Conservation (phyloP, 2,888 invertebrate species). For the Alloscopus bannaensis region DNA sequence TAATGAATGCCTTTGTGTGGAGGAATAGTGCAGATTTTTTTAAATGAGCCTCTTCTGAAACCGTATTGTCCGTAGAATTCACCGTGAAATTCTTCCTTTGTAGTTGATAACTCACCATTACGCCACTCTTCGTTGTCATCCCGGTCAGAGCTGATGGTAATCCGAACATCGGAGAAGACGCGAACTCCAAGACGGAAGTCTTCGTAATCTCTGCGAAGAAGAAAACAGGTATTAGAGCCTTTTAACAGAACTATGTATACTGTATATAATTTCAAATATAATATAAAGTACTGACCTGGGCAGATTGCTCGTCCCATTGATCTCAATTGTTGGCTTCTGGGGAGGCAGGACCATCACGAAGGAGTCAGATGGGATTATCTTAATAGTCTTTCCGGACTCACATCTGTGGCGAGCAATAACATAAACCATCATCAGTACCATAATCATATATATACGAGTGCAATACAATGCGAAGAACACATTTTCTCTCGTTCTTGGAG, state of each 20-base stretch:
- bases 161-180: constrained; percentile 90
- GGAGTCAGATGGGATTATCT: constrained; percentile 86
- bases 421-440: constrained; percentile 56
- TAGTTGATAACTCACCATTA: constrained; percentile 73
- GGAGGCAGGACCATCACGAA: constrained; percentile 92
- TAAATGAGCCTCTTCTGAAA: no score
- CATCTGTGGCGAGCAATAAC: constrained; percentile 78
- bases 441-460: neutral
- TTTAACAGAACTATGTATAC: no score
- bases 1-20: no score
- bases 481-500: neutral
- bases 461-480: constrained; percentile 24
- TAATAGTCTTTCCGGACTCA: constrained; percentile 84
- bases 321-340: constrained; percentile 88
- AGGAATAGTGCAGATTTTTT: no score
- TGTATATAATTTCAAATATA: no score
- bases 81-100: neutral
- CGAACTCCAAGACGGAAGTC: constrained; percentile 90
- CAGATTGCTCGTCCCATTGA: constrained; percentile 88
- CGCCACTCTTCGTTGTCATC: constrained; percentile 74
- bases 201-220: constrained; percentile 89
- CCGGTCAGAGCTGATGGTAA: constrained; percentile 78
- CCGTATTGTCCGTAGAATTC: no score
- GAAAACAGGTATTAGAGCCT: no score
- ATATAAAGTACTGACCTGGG: no score